A percentile compares a stretch with the other conserved stretches of the same genome.
Evolutionary conservation across 2,797 vertebrate species (phyloP).

Genomic region (Enteromius thamalakanensis): DNA sequence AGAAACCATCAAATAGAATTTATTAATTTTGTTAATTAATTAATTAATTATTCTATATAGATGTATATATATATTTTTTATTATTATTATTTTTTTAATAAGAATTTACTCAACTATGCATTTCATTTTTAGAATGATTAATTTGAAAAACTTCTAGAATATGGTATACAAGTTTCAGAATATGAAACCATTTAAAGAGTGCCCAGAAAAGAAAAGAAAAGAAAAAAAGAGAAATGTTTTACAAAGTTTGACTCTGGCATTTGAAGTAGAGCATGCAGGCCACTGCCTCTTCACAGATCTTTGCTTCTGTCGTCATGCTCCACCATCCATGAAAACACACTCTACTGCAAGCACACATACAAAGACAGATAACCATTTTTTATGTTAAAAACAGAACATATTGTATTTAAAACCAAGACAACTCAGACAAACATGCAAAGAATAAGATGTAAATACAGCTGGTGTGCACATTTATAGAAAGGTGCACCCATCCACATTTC

Average conservation of each 20-base stretch:
- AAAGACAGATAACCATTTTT: constrained; percentile 25
- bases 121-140: background rate
- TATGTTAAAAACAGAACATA: constrained; percentile 19
- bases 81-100: too few relatives aligned
- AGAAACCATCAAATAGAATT: background rate
- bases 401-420: constrained; percentile 23
- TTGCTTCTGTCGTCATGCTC: constrained; percentile 68
- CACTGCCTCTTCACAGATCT: constrained; percentile 70
- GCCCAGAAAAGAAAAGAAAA: background rate
- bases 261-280: constrained; percentile 65
- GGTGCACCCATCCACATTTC: background rate
- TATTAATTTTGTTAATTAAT: background rate
- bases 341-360: constrained; percentile 54
- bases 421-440: constrained; percentile 21
- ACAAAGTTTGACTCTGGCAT: constrained; percentile 69
- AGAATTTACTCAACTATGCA: background rate
- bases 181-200: background rate
- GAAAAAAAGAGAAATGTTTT: constrained; percentile 49
- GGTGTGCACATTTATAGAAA: background rate
- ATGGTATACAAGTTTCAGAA: background rate
- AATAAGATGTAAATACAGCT: constrained; percentile 10
- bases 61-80: too few relatives aligned
- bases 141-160: background rate
- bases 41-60: background rate
- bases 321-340: constrained; percentile 62